These are phyloP conservation scores for Trissolcus basalis DNA, from an alignment of 1,140 invertebrate genomes.

Conservation along the genomic window DNA sequence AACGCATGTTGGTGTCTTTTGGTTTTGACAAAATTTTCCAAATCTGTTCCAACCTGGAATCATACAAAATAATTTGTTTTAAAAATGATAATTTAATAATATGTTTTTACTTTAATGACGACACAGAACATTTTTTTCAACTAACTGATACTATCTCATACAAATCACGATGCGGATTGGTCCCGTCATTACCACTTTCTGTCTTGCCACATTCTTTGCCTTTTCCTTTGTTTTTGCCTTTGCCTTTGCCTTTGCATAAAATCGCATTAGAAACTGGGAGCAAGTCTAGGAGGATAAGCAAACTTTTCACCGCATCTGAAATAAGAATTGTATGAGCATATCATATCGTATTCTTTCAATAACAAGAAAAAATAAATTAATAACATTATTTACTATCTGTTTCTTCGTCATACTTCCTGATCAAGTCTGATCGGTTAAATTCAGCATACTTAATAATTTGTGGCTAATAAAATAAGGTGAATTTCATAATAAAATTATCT, in stretches of 20 bases:
- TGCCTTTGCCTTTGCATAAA: neutral
- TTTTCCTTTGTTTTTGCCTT: too few species aligned
- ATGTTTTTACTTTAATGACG: neutral
- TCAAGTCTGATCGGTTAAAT: conserved; percentile 10
- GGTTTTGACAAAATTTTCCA: neutral
- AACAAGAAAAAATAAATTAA: neutral
- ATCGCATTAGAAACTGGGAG: neutral
- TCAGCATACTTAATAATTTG: conserved; percentile 6
- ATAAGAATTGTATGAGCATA: neutral
- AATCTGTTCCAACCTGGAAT: neutral
- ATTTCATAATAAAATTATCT: conserved; percentile 30
- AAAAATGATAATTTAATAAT: too few species aligned
- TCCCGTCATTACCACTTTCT: neutral
- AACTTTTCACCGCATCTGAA: neutral
- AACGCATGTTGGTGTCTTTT: neutral
- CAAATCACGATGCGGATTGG: neutral
- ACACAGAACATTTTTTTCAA: neutral
- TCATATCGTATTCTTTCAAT: neutral
- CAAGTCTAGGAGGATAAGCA: neutral
- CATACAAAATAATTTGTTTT: conserved; percentile 1
- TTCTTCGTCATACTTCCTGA: conserved; percentile 10
- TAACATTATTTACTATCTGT: conserved; percentile 2
- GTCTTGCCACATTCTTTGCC: too few species aligned
- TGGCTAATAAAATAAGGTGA: conserved; percentile 8
- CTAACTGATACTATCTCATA: neutral